Evolutionary conservation across 2,797 vertebrate species (phyloP).

Genomic region (Falco peregrinus): DNA sequence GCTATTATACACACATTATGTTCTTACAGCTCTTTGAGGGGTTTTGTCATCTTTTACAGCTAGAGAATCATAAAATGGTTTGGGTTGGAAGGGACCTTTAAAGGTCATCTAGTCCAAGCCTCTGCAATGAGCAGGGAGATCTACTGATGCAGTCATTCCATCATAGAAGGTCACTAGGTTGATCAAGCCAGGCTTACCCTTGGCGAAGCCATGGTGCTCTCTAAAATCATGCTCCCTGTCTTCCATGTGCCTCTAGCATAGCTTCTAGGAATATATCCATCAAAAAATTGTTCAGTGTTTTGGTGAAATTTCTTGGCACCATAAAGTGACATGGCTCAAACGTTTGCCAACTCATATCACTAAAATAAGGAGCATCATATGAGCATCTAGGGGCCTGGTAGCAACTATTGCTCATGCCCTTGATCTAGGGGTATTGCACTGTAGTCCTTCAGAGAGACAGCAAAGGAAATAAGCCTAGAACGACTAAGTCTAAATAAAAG

Average conservation of each 20-base stretch:
- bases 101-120: neutral
- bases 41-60: neutral
- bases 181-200: neutral
- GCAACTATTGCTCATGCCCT: neutral
- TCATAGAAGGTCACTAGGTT: neutral
- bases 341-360: neutral
- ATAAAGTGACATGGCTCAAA: neutral
- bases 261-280: neutral
- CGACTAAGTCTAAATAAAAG: neutral
- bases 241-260: neutral
- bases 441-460: constrained; percentile 7
- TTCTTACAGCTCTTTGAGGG: neutral
- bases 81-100: neutral
- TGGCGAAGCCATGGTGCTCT: neutral
- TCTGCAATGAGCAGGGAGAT: neutral
- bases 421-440: neutral
- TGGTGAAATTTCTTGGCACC: neutral
- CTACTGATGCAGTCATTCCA: neutral
- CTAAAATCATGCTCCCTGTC: neutral
- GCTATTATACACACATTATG: neutral
- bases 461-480: neutral
- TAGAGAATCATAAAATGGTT: neutral
- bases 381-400: neutral
- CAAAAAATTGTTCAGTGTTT: neutral
- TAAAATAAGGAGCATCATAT: neutral